Conservation (phyloP, 2,797 vertebrate genomes). For the Spinus olivaceus region DNA sequence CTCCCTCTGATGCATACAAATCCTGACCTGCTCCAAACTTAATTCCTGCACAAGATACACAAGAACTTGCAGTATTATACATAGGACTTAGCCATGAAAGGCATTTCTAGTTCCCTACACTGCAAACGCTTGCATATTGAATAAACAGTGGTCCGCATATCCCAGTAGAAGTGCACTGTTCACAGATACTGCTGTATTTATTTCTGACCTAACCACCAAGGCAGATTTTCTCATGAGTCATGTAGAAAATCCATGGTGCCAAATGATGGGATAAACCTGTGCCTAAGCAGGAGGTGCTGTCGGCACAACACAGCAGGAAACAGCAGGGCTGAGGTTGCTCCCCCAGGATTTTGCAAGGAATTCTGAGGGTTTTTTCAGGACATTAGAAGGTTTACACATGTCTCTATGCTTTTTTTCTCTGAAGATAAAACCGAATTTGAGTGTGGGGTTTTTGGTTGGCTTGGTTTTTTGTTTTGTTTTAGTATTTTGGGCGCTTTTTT, state of each 20-base stretch:
- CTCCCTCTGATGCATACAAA: not conserved
- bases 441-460: fast-evolving
- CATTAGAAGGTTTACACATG: not conserved
- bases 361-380: not conserved
- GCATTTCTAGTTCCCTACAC: not conserved
- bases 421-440: not conserved
- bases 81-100: not conserved
- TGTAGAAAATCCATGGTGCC: not conserved
- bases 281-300: not conserved
- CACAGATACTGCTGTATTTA: not conserved
- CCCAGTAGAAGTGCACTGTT: not conserved
- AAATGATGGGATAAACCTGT: not conserved
- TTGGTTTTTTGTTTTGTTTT: not conserved
- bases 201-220: not conserved
- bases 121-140: not conserved
- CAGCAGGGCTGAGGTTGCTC: not conserved
- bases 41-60: not conserved
- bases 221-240: not conserved
- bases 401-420: not conserved
- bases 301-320: not conserved
- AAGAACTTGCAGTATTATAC: not conserved
- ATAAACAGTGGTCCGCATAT: not conserved
- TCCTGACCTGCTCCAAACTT: not conserved
- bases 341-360: not conserved
- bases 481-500: not conserved